Base-by-base conservation (phyloP, 2,797 vertebrate species). In the Anisognathus igniventris region DNA sequence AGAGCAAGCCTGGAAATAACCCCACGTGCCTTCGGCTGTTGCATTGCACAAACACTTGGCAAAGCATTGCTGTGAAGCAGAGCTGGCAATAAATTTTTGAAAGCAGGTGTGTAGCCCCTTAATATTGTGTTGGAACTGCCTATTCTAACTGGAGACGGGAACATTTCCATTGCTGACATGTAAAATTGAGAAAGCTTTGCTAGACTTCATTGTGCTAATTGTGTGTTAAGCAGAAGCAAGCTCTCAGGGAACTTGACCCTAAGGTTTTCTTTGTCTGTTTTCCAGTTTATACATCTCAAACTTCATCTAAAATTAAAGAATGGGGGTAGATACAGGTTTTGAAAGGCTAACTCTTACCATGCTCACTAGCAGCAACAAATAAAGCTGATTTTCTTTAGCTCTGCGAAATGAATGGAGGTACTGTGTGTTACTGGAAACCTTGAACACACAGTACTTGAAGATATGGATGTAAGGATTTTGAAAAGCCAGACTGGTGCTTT, bases 271-370 rank as follows among this genome's bases (percentile, higher is more conserved):
- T 70, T 82, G 64, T 81, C 87, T 87, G 10, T 78, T 37, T 90
- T 75, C 40, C 44, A 54, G 44, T 70, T 91, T 67, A 56, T 57
- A n/a, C 28, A 65, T 58, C 47, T 92, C 35, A 48, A 45, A 35
- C 73, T 44, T 90, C 47, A 87, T 89, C 56, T 85, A 76, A 88
- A 93, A 86, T 88, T 94, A 81, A 95, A 90, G 83, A 88, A 62
- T 7, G 7, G 15, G 5, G 8, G 11, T 30, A 45, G 48, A 30
- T 60, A 22, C n/a, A 61, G 45, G 9, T 74, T 93, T 74, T 74
- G 76, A 81, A 92, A 78, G 56, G 35, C 11, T 56, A 25, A 28
- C 31, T 83, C 31, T 68, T 90, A 25, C 9, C 17, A 1, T 47
- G 31, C 21, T 86, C 8, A 0, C 31, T 66, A 44, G 54, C n/a